phyloP scores from a whole-genome alignment of 1,140 invertebrate genomes.

The Capitella teleta region DNA sequence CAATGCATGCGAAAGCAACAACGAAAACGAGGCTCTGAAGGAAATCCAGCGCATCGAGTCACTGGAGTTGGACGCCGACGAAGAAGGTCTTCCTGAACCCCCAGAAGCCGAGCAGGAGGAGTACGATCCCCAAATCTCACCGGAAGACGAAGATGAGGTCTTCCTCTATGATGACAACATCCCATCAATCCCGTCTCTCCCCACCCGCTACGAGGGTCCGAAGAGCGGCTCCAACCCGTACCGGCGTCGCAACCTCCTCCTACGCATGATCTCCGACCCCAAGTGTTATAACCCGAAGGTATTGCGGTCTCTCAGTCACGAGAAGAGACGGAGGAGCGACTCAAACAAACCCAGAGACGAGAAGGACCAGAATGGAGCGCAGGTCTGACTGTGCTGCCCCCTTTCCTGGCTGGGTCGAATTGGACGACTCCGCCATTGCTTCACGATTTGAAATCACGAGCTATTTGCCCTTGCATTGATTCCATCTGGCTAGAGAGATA shows the following conservation, averaged over 20 bases:
- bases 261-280: slow-evolving; percentile 87
- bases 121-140: not conserved
- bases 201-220: not conserved
- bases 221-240: not conserved
- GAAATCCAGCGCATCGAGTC: slow-evolving; percentile 5
- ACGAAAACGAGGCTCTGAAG: slow-evolving; percentile 1
- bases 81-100: slow-evolving; percentile 7
- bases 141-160: slow-evolving; percentile 9
- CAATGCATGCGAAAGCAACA: slow-evolving; percentile 1
- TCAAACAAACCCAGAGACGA: too few species aligned
- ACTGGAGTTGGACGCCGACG: slow-evolving; percentile 14
- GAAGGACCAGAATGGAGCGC: too few species aligned
- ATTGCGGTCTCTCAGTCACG: too few species aligned
- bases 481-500: too few species aligned
- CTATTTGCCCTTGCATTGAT: too few species aligned
- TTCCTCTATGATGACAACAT: slow-evolving; percentile 15
- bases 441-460: too few species aligned
- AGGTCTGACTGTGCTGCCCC: too few species aligned
- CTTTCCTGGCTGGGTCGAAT: too few species aligned
- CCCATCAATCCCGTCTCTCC: slow-evolving; percentile 10
- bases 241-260: slow-evolving; percentile 72
- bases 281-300: slow-evolving; percentile 84
- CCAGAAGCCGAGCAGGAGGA: slow-evolving; percentile 5
- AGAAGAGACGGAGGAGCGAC: too few species aligned
- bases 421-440: too few species aligned